Base-by-base conservation (phyloP, 1,140 invertebrate species). In the Brachystomella parvula region DNA sequence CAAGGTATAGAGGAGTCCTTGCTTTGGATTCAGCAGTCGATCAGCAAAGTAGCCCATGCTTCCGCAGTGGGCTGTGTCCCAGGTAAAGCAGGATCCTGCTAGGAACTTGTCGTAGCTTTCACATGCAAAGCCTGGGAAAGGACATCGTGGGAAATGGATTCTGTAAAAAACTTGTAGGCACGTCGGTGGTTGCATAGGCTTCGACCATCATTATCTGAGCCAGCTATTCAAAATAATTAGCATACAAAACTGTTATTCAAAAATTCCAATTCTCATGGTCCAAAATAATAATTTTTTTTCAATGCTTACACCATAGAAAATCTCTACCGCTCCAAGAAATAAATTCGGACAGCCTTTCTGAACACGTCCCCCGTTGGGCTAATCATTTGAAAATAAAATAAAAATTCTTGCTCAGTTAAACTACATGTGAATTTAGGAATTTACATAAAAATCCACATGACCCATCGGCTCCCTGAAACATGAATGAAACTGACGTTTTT, bases 41-140 rank as follows among this genome's bases (percentile, higher is more conserved):
- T 94, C 88, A 1, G 93, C 90, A 76, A 94, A 93, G 79, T 92
- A 96, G 1, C 94, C 94, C 93, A 97, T 96, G 75, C 89, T 88
- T 15, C 89, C 89, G 76, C 93, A 96, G 12, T 81, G 78, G 17
- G 80, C 78, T 71, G 73, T 78, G 1, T 78, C 77, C 74, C 88
- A 90, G 1, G 83, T 83, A 70, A 89, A 88, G 74, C 87, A 89
- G 31, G 85, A 81, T 39, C 90, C 90, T 47, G 83, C 82, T 17
- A 91, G 76, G 71, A 93, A 90, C 68, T 88, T 86, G 61, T 94
- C 91, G 77, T 93, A 95, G 59, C 85, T 86, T 3, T 86, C 82
- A 73, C 92, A 96, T 0, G 88, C 83, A 75, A 94, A 92, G 1
- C 92, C 89, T 0, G 90, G 90, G 77, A 95, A 94, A 67, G 87